Evolutionary conservation across 2,797 vertebrate genomes (phyloP).

Genomic region (Smutsia gigantea): DNA sequence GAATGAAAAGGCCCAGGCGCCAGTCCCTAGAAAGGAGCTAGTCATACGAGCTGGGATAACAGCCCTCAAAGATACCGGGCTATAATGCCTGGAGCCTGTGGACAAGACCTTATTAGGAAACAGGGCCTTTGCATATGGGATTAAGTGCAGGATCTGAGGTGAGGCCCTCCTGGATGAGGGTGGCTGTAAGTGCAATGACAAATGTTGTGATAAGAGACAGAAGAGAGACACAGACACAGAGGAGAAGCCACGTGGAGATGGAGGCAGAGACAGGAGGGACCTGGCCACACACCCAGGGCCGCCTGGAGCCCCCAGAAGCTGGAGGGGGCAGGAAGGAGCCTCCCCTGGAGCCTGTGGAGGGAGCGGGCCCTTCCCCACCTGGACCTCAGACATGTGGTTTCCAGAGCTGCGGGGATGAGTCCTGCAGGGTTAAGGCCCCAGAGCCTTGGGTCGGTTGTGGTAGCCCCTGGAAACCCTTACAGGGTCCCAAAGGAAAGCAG

Average conservation of each 20-base stretch:
- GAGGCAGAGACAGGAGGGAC: rapidly evolving
- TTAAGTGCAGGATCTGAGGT: neutral
- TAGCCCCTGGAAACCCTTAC: rapidly evolving
- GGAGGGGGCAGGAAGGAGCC: rapidly evolving
- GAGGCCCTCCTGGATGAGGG: rapidly evolving
- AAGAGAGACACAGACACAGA: neutral
- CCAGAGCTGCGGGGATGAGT: neutral
- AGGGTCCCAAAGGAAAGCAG: rapidly evolving
- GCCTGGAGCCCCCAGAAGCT: rapidly evolving
- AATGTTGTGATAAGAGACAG: rapidly evolving
- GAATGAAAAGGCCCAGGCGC: neutral
- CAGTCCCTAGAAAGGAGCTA: rapidly evolving
- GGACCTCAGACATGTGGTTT: too few species aligned
- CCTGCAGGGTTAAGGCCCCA: neutral
- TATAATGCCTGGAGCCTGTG: neutral
- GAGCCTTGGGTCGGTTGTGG: rapidly evolving
- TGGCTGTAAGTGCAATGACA: rapidly evolving
- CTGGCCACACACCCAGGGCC: rapidly evolving
- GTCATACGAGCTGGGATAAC: rapidly evolving
- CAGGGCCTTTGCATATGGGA: rapidly evolving
- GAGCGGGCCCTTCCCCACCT: rapidly evolving
- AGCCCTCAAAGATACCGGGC: too few species aligned
- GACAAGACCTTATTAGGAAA: rapidly evolving
- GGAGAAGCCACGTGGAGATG: rapidly evolving
- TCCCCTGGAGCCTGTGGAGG: neutral